These are phyloP conservation scores for Urechis unicinctus DNA, from an alignment of 2,888 invertebrate genomes.

Conservation along the genomic window DNA sequence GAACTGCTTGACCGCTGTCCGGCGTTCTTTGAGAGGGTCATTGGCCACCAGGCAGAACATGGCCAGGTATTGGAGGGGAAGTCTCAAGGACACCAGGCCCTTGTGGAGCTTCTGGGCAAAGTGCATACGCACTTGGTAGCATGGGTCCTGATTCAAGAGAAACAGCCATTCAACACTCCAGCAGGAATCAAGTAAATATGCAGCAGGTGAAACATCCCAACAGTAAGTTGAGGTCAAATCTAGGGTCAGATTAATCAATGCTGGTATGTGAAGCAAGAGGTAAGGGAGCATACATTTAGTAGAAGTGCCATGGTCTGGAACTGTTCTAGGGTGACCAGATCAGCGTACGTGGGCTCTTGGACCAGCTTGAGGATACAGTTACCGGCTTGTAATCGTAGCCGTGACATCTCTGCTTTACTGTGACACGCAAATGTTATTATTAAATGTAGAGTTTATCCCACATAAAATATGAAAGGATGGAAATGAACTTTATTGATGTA, in stretches of 20 bases:
- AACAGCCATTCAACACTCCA: too few species aligned
- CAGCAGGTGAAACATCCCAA: too few species aligned
- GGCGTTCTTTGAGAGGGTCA: slow-evolving; percentile 75
- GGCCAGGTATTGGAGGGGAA: slow-evolving; percentile 95
- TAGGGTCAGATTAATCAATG: too few species aligned
- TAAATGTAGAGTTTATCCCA: too few species aligned
- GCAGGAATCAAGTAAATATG: too few species aligned
- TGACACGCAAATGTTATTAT: slow-evolving; percentile 1
- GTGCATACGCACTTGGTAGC: slow-evolving; percentile 67
- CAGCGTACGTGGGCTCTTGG: slow-evolving; percentile 92
- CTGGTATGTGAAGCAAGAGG: too few species aligned
- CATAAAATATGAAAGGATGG: too few species aligned
- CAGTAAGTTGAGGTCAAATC: too few species aligned
- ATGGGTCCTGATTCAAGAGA: slow-evolving; percentile 40
- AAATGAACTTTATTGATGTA: too few species aligned
- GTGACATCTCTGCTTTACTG: slow-evolving; percentile 72
- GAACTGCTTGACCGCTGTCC: slow-evolving; percentile 61
- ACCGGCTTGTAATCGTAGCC: slow-evolving; percentile 84
- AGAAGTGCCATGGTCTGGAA: slow-evolving; percentile 88
- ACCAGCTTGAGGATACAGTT: slow-evolving; percentile 94
- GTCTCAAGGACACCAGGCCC: slow-evolving; percentile 60
- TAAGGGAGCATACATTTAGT: slow-evolving; percentile 69
- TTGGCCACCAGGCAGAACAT: slow-evolving; percentile 85
- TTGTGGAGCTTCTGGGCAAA: slow-evolving; percentile 90
- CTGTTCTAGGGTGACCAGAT: slow-evolving; percentile 88